phyloP scores from a whole-genome alignment of 30 jellyfish, hydroid and myxozoan genomes.

The Phacellophora camtschatica region DNA sequence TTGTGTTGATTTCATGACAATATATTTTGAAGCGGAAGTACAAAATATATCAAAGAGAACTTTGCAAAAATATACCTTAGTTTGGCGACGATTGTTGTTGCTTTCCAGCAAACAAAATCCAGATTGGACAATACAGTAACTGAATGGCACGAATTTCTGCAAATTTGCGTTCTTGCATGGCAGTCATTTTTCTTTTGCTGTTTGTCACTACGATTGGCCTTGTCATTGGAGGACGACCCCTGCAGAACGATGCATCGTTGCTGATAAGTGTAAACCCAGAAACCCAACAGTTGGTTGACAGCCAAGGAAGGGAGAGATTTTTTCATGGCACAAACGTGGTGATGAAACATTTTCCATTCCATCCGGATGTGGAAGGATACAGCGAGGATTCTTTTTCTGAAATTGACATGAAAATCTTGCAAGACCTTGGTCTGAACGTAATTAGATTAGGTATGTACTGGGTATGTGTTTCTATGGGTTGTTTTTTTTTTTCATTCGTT shows the following conservation, averaged over 20 bases:
- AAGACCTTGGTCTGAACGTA: conserved; percentile 78
- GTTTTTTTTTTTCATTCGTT: too few species aligned
- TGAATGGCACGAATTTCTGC: too few species aligned
- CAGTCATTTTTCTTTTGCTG: not conserved
- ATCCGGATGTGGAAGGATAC: conserved; percentile 81
- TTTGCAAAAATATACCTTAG: too few species aligned
- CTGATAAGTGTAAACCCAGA: conserved; percentile 83
- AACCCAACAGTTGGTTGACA: conserved; percentile 76
- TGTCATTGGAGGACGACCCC: not conserved
- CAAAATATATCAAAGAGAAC: too few species aligned
- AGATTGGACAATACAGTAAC: too few species aligned
- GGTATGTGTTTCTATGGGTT: too few species aligned
- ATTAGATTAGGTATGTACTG: conserved; percentile 88
- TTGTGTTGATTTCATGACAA: too few species aligned
- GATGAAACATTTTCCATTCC: conserved; percentile 81
- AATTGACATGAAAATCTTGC: conserved; percentile 78
- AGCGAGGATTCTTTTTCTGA: conserved; percentile 77
- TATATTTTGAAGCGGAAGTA: too few species aligned
- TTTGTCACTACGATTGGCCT: not conserved
- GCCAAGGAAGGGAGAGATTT: conserved; percentile 81
- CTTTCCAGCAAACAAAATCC: too few species aligned
- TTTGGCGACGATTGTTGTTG: too few species aligned
- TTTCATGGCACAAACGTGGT: conserved; percentile 97
- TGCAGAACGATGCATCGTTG: conserved; percentile 50
- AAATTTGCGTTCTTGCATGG: not conserved